Evolutionary conservation across 2,113 vertebrate species (phyloP), one percentile per base, ranked within the genome.

Genomic region (Phylloscopus trochiloides): DNA sequence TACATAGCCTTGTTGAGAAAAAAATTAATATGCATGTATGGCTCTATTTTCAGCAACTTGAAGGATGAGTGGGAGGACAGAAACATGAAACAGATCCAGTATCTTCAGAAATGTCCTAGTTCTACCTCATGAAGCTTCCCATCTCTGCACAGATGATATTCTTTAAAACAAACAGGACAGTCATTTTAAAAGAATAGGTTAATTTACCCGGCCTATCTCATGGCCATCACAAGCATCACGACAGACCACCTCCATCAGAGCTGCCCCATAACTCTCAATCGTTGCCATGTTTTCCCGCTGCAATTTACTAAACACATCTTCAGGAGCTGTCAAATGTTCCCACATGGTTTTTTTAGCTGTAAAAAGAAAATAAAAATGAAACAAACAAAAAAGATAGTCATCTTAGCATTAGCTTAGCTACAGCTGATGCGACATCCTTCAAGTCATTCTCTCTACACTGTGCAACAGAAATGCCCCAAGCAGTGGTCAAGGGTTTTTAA

Each of bases 181-280:
- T 0, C 2, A 61, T 17, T 61, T 26, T 32, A 82, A 54, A 94
- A 36, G 42, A 85, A 79, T 0, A 82, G 36, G 17, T 58, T 58
- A 14, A 57, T 52, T 95, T 98, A 99, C 99, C 96, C 99, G 97
- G 97, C 99, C 99, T 51, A 99, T 99, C 96, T 99, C 99, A 63
- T 99, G 99, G 18, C 99, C 99, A 38, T 99, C 99, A 81, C 99
- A 99, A 57, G 99, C 99, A 42, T 99, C 99, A 90, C 99, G 96
- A 92, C 99, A 99, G 83, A 99, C 98, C 74, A 99, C 99, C 90
- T 99, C 99, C 99, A 99, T 99, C 20, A 99, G 98, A 9, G 99
- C 97, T 12, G 98, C 98, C 43, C 99, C 99, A 0, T 99, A 99
- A 92, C 98, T 99, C 97, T 99, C 99, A 59, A 99, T 99, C 92